These are phyloP conservation scores for Corydoras sp. DNA, from an alignment of 2,113 vertebrate species.

Conservation along the genomic window DNA sequence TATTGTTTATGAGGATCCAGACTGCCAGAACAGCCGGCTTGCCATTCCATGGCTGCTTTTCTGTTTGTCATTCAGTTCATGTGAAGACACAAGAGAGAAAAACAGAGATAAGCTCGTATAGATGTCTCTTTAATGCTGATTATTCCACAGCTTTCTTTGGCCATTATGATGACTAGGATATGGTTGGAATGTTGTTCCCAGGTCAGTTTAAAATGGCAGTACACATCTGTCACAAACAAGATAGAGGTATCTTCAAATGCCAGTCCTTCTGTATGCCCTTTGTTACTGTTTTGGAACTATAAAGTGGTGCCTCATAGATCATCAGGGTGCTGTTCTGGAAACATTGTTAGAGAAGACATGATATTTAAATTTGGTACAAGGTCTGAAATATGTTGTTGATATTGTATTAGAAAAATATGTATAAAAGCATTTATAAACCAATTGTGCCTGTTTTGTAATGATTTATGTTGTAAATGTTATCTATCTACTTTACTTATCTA, in stretches of 20 bases:
- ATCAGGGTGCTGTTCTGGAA: constrained; percentile 7
- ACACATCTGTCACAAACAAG: constrained; percentile 13
- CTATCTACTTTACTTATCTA: too few relatives aligned
- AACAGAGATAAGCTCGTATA: constrained; percentile 11
- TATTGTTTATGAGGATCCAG: constrained; percentile 45
- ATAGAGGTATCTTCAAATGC: constrained; percentile 30
- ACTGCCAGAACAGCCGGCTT: constrained; percentile 24
- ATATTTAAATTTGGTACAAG: constrained; percentile 46
- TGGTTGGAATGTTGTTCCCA: constrained; percentile 18
- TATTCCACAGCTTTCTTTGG: constrained; percentile 1
- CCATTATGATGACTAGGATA: constrained; percentile 16
- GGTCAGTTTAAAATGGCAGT: constrained; percentile 10
- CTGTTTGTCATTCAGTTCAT: constrained; percentile 19
- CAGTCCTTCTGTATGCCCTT: constrained; percentile 29
- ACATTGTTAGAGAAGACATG: constrained; percentile 34
- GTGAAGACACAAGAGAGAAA: constrained; percentile 18
- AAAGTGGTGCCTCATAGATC: constrained; percentile 26
- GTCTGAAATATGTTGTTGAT: neutral
- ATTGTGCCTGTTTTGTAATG: too few relatives aligned
- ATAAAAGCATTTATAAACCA: too few relatives aligned
- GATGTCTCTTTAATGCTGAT: constrained; percentile 11
- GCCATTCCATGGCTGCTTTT: neutral
- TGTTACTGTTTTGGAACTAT: constrained; percentile 23
- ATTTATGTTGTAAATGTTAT: too few relatives aligned
- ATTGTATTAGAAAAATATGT: too few relatives aligned